Evolutionary conservation across 53 echinoderm and acorn worm genomes (phyloP), one percentile per base, ranked within the genome.

Genomic region (Holothuria scabra): DNA sequence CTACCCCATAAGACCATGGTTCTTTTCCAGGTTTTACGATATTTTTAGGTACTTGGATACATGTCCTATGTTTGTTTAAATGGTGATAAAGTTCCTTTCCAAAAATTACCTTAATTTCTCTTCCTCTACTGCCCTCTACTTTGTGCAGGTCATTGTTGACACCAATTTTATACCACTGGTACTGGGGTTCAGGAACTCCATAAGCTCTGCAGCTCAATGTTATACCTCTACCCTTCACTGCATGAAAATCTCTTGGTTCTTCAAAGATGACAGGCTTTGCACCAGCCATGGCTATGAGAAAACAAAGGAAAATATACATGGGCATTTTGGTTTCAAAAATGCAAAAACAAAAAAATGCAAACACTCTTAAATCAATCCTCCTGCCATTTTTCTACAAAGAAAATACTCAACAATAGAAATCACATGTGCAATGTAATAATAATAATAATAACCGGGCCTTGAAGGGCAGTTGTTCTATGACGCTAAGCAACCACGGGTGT

Each of bases 91-190:
- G 13, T 22, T 69, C 25, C 37, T 69, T 69, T 61, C 1, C 46
- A 56, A 25, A 60, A 65, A 46, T 46, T 60, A 52, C 52, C 52
- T 52, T 52, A 3, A 52, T 52, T 18, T 52, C 52, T 16, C 52
- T 52, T 18, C 52, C 52, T 52, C 52, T 52, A 16, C 52, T 52
- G 52, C 52, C 52, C 52, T 52, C 18, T 12, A 52, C 18, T 52
- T 52, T 52, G 52, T 52, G 14, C 52, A 52, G 52, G 52, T 52
- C 52, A 52, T 52, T 16, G 59, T 69, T 86, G 41, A 67, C 59
- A 32, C 83, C 78, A 37, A 66, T 72, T 46, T 86, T 85, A 46
- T 91, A 91, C 93, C 96, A 96, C 85, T 91, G 91, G 84, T 89
- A 96, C 30, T 85, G 72, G 28, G 96, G 96, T 70, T 89, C 59